Base-by-base conservation (phyloP, 1,140 invertebrate species). In the Odontomachus brunneus region DNA sequence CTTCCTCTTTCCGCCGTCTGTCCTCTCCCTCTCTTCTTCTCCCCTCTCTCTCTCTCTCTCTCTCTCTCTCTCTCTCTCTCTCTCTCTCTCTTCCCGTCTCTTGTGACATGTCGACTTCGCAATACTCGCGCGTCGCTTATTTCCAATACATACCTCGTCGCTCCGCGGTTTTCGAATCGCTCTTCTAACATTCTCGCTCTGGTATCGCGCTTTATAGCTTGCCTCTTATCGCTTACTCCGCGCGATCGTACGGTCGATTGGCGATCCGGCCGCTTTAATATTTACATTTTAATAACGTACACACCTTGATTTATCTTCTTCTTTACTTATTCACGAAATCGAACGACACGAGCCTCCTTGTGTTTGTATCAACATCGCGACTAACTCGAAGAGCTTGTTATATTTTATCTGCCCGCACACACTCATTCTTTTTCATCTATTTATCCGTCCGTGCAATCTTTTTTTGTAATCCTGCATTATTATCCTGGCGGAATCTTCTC, bases 71-170 rank as follows among this genome's bases (percentile, higher is more conserved):
- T 84, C 33, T 26, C 55, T 76, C 44, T 49, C 72, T 69, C 44
- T 24, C 59, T 63, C 48, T 63, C 59, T 14, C 38, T 26, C 17
- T 65, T 24, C 44, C 22, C 38, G 33, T 57, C 67, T 82, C 71
- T 82, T 71, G 65, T 80, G 75, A 80, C 75, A 80, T 80, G 75
- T 80, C 63, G 75, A 80, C 75, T 80, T 80, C 24, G 75, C 75
- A 80, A 80, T 80, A 80, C 24, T 51, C 75, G 63, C 33, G 75
- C 63, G 75, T 63, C 49, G 57, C 75, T 69, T 80, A 57, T 69
- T 80, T 57, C 63, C 75, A 63, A 80, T 57, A 80, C 51, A 33
- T 67, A 71, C 63, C 29, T 78, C 51, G 63, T 44, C 63, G 63
- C 33, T 38, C 17, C 63, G 49, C 75, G 75, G 75, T 69, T 80